These are phyloP conservation scores for Rhabdomys dilectus DNA, from an alignment of 2,113 vertebrate genomes.

Conservation along the genomic window DNA sequence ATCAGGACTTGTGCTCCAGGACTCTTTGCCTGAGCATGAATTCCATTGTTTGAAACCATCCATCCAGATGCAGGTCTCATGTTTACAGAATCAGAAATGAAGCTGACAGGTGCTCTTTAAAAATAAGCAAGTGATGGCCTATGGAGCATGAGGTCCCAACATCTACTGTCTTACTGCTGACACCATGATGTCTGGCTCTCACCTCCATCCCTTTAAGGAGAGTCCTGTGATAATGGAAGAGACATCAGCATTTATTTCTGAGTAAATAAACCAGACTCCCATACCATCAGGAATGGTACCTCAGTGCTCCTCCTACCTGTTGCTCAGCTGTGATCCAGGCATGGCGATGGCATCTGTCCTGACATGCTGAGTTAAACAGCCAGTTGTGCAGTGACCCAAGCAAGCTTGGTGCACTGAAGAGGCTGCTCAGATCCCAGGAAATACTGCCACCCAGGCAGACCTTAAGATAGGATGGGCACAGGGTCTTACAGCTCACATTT, in stretches of 20 bases:
- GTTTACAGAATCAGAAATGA: not conserved
- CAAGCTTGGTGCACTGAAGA: not conserved
- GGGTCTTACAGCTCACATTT: not conserved
- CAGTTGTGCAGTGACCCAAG: not conserved
- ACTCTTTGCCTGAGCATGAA: not conserved
- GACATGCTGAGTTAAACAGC: not conserved
- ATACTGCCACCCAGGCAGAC: too few species aligned
- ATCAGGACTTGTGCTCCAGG: not conserved
- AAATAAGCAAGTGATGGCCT: not conserved
- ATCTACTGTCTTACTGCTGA: not conserved
- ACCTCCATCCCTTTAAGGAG: not conserved
- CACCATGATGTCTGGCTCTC: not conserved
- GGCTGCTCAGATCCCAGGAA: not conserved
- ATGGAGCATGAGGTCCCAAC: not conserved
- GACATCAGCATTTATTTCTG: not conserved
- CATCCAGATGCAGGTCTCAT: not conserved
- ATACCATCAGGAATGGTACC: not conserved
- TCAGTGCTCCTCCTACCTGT: not conserved
- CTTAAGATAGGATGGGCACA: fast-evolving
- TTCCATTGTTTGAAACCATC: not conserved
- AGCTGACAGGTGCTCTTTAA: not conserved
- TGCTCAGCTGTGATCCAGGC: not conserved
- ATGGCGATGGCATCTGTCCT: not conserved
- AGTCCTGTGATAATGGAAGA: not conserved
- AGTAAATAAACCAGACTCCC: not conserved